Conservation (phyloP, 2,888 invertebrate species). For the Aphrophora alni region DNA sequence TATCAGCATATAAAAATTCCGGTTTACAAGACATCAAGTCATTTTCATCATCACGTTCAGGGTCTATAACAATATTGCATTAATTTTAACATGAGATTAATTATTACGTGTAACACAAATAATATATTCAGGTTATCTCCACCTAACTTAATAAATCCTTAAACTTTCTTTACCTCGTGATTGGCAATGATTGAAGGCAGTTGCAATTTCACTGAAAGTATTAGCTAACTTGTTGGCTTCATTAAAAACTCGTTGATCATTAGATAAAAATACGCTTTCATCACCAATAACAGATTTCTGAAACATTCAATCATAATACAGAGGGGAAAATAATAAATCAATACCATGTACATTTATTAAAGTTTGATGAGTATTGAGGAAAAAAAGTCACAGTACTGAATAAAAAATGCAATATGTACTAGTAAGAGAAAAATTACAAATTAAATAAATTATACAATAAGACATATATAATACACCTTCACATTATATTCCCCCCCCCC, state of each 20-base stretch:
- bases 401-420: too few relatives aligned
- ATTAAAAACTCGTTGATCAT: conserved; percentile 11
- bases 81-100: not conserved
- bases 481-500: too few relatives aligned
- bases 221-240: conserved; percentile 28
- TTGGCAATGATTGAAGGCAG: not conserved
- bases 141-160: too few relatives aligned
- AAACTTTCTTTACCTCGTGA: conserved; percentile 3
- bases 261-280: not conserved
- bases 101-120: not conserved
- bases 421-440: too few relatives aligned
- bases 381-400: too few relatives aligned
- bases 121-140: too few relatives aligned
- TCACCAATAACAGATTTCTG: not conserved
- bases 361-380: too few relatives aligned
- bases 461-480: too few relatives aligned
- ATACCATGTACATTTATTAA: too few relatives aligned
- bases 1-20: conserved; percentile 19
- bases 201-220: conserved; percentile 27
- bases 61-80: not conserved
- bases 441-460: too few relatives aligned
- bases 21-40: conserved; percentile 28
- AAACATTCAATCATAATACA: not conserved
- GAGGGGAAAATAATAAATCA: too few relatives aligned
- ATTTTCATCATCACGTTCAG: not conserved